Evolutionary conservation across 2,888 invertebrate species (phyloP).

Genomic region (Microctonus aethiopoides): DNA sequence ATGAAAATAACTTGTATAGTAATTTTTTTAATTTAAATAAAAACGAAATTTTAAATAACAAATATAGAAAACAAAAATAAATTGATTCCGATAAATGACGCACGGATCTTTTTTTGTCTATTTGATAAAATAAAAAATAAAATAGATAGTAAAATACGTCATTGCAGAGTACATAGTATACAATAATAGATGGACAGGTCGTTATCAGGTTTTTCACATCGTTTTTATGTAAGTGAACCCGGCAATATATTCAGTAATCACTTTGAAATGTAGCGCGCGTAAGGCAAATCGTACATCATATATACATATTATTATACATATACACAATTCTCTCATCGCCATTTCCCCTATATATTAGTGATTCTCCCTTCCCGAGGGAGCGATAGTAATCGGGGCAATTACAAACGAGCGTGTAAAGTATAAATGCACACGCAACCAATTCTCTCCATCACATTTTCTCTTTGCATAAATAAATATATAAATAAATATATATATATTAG

Average conservation of each 20-base stretch:
- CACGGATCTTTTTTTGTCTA: neutral
- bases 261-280: neutral
- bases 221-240: neutral
- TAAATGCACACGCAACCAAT: constrained; percentile 16
- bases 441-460: neutral
- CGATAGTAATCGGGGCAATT: constrained; percentile 18
- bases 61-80: too few relatives aligned
- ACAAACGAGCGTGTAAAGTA: neutral
- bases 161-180: too few relatives aligned
- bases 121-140: neutral
- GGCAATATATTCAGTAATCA: neutral
- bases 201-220: neutral
- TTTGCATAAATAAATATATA: neutral
- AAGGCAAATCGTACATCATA: too few relatives aligned
- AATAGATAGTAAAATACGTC: neutral
- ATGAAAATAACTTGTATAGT: too few relatives aligned
- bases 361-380: neutral
- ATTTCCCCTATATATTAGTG: neutral
- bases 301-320: neutral
- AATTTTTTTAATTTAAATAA: too few relatives aligned
- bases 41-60: too few relatives aligned
- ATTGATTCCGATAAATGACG: neutral
- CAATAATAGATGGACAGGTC: neutral
- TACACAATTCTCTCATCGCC: neutral
- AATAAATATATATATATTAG: neutral